These are phyloP conservation scores for Eretmocerus hayati DNA, from an alignment of 2,888 invertebrate species.

Conservation along the genomic window DNA sequence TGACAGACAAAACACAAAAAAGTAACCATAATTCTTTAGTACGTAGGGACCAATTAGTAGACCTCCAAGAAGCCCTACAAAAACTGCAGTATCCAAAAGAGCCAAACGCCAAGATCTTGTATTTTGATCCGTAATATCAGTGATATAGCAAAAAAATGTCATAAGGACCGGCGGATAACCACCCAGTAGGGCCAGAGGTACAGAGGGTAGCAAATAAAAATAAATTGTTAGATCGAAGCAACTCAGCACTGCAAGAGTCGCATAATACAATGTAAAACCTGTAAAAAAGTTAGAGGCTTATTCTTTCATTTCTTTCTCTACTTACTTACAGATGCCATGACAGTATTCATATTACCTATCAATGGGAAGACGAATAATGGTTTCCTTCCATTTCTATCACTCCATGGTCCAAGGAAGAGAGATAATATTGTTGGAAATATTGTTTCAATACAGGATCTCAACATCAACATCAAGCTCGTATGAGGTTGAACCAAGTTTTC, in stretches of 20 bases:
- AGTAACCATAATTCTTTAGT: slow-evolving; percentile 8
- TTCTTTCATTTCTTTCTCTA: too few species aligned
- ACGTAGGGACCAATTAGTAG: slow-evolving; percentile 9
- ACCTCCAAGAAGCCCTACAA: slow-evolving; percentile 16
- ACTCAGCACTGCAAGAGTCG: neutral
- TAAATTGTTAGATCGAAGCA: slow-evolving; percentile 4
- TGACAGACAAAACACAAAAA: slow-evolving; percentile 11
- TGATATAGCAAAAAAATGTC: slow-evolving; percentile 14
- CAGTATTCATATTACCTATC: slow-evolving; percentile 7
- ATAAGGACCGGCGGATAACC: slow-evolving; percentile 18
- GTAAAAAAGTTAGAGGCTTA: too few species aligned
- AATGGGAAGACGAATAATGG: slow-evolving; percentile 5
- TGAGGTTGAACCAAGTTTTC: slow-evolving; percentile 14
- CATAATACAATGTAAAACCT: slow-evolving; percentile 9
- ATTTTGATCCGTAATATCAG: slow-evolving; percentile 10
- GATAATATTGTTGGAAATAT: slow-evolving; percentile 15
- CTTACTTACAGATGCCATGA: too few species aligned
- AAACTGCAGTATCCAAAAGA: slow-evolving; percentile 13
- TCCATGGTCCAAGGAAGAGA: slow-evolving; percentile 19
- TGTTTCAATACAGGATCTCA: slow-evolving; percentile 15
- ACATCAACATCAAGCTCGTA: slow-evolving; percentile 2
- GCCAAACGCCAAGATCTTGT: slow-evolving; percentile 17
- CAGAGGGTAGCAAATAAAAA: slow-evolving; percentile 11
- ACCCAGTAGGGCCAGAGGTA: slow-evolving; percentile 14
- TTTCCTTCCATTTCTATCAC: slow-evolving; percentile 14